Evolutionary conservation across 2,113 vertebrate genomes (phyloP), one percentile per base, ranked within the genome.

Genomic region (Petrocephalus zakoni): DNA sequence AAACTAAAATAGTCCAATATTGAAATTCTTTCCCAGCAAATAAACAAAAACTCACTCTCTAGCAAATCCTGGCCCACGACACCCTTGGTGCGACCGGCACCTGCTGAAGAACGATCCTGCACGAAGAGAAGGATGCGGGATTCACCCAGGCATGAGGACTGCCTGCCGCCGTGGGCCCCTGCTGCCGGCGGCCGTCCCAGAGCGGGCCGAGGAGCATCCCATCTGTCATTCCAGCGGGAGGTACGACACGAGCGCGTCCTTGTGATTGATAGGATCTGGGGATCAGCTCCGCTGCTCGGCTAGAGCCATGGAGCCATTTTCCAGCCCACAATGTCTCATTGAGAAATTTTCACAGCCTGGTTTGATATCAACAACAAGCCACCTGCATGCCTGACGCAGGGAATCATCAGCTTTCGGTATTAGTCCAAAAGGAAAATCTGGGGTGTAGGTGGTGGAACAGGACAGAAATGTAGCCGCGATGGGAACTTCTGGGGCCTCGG

Each of bases 211-310:
- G 21, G 42, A 37, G 46, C 3, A 8, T 85, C 83, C 88, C 88
- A 85, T 88, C 88, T 88, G 88, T 47, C 84, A 13, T 72, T 72
- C 25, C 58, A 53, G 46, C 58, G 52, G 88, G 83, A 29, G 46
- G 52, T 25, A 11, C 5, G 29, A 86, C 58, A 46, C 22, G 51
- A 82, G 25, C 49, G 5, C 15, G 46, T 85, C 78, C 37, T 49
- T 88, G 11, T 17, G 2, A n/a, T 81, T 13, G 5, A 46, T 37
- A 42, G n/a, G 78, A 83, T 25, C 61, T 42, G 34, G 22, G 42
- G 55, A 11, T n/a, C 34, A 29, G 53, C 34, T 9, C 75, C 7
- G 55, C 21, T 15, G 21, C 49, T 51, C 25, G 47, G 5, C 82
- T 1, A 51, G 10, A 85, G 47, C n/a, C 46, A 29, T 0, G 10